Evolutionary conservation across 2,888 invertebrate genomes (phyloP).

Genomic region (Acronicta aceris): DNA sequence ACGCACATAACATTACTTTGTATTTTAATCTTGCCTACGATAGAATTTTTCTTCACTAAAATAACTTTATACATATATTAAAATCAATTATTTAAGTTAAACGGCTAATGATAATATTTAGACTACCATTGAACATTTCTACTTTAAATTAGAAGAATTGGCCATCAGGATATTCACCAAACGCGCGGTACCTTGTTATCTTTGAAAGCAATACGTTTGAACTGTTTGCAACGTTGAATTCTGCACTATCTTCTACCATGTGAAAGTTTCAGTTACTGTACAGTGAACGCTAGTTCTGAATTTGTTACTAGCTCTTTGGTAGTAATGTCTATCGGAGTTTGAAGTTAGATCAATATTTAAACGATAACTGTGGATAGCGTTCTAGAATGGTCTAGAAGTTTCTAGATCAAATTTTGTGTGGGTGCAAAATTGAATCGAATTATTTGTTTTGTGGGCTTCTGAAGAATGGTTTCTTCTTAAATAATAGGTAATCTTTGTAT

Average conservation of each 20-base stretch:
- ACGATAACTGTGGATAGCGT: background rate
- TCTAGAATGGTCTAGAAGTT: background rate
- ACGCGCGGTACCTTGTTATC: slow-evolving; percentile 17
- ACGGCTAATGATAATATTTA: too few species aligned
- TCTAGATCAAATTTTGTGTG: background rate
- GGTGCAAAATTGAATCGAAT: background rate
- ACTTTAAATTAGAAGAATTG: too few species aligned
- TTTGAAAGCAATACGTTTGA: slow-evolving; percentile 34
- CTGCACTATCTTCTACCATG: slow-evolving; percentile 6
- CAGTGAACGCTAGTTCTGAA: slow-evolving; percentile 27
- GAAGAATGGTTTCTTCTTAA: too few species aligned
- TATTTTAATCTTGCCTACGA: too few species aligned
- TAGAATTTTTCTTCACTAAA: too few species aligned
- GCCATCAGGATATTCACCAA: slow-evolving; percentile 7
- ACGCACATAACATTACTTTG: too few species aligned
- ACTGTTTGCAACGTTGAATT: slow-evolving; percentile 22
- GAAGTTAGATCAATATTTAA: slow-evolving; percentile 30
- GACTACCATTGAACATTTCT: too few species aligned
- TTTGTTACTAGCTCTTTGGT: slow-evolving; percentile 25
- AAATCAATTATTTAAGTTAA: too few species aligned
- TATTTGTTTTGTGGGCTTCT: background rate
- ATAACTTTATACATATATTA: too few species aligned
- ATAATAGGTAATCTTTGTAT: too few species aligned
- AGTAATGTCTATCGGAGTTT: slow-evolving; percentile 27
- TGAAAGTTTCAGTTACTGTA: slow-evolving; percentile 27